These are phyloP conservation scores for Pyrochroa serraticornis DNA, from an alignment of 2,888 invertebrate species.

Conservation along the genomic window DNA sequence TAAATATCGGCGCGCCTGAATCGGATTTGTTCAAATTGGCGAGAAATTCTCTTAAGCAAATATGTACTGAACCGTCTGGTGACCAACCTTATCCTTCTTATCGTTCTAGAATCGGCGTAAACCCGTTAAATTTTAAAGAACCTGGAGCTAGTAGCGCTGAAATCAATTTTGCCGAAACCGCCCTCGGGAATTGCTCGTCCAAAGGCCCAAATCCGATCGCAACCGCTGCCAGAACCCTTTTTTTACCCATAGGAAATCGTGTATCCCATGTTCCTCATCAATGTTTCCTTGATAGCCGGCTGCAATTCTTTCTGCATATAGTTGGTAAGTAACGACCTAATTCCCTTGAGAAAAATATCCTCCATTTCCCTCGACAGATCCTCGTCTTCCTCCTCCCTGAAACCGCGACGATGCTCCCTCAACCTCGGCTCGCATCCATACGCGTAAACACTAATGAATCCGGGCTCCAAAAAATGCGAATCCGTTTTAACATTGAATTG, in stretches of 20 bases:
- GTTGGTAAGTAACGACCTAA: constrained; percentile 77
- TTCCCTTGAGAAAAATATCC: constrained; percentile 83
- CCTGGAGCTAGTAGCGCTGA: too few species aligned
- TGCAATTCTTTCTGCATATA: constrained; percentile 85
- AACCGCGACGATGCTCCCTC: constrained; percentile 48
- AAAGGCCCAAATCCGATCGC: too few species aligned
- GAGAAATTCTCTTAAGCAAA: too few species aligned
- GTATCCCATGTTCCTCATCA: constrained; percentile 88
- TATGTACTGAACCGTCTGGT: too few species aligned
- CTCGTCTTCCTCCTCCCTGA: constrained; percentile 59
- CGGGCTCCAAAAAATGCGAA: constrained; percentile 83
- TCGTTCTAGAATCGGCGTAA: too few species aligned
- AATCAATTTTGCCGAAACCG: too few species aligned
- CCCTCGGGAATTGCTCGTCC: too few species aligned
- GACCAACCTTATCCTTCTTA: too few species aligned
- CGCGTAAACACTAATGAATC: constrained; percentile 84
- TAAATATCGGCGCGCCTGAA: constrained; percentile 3
- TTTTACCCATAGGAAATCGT: constrained; percentile 80
- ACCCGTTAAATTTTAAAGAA: too few species aligned
- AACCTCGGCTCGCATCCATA: constrained; percentile 73
- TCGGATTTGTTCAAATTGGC: too few species aligned
- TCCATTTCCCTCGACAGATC: constrained; percentile 82
- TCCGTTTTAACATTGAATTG: constrained; percentile 78
- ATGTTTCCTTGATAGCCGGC: constrained; percentile 83
- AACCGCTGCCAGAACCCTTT: too few species aligned